Conservation (phyloP, 1,140 invertebrate genomes). For the Lepidostoma basale region DNA sequence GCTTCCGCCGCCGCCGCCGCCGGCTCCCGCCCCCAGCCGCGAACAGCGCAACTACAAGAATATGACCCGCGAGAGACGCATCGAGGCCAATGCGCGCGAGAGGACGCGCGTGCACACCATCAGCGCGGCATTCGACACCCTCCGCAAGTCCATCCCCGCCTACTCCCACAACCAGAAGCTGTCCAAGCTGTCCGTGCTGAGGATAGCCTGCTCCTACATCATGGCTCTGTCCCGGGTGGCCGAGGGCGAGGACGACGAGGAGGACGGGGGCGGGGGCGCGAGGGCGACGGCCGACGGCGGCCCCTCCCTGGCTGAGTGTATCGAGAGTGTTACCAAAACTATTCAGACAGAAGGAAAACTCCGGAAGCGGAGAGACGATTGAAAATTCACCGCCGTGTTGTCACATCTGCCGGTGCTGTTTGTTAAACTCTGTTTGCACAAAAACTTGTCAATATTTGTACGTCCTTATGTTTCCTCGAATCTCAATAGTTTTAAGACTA, state of each 20-base stretch:
- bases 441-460: neutral
- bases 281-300: constrained; percentile 68
- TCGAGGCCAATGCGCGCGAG: constrained; percentile 93
- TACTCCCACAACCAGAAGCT: constrained; percentile 93
- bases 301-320: constrained; percentile 72
- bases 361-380: constrained; percentile 82
- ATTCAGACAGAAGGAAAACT: constrained; percentile 92
- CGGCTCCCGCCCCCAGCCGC: constrained; percentile 47
- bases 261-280: constrained; percentile 62
- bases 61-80: constrained; percentile 88
- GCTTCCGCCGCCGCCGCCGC: constrained; percentile 51
- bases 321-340: constrained; percentile 84
- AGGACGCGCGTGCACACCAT: constrained; percentile 92
- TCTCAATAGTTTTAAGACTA: constrained; percentile 13
- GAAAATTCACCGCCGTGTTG: too few relatives aligned
- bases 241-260: constrained; percentile 48
- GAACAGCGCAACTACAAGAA: constrained; percentile 93
- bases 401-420: too few relatives aligned
- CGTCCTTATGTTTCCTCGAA: neutral
- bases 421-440: too few relatives aligned
- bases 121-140: constrained; percentile 90
- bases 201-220: constrained; percentile 91
- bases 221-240: constrained; percentile 75
- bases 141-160: constrained; percentile 82
- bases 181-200: constrained; percentile 87